Percentiles rank a stretch among this genome's conserved stretches.
Evolutionary conservation across 2,888 invertebrate species (phyloP).

Genomic region (Torymus texanus): DNA sequence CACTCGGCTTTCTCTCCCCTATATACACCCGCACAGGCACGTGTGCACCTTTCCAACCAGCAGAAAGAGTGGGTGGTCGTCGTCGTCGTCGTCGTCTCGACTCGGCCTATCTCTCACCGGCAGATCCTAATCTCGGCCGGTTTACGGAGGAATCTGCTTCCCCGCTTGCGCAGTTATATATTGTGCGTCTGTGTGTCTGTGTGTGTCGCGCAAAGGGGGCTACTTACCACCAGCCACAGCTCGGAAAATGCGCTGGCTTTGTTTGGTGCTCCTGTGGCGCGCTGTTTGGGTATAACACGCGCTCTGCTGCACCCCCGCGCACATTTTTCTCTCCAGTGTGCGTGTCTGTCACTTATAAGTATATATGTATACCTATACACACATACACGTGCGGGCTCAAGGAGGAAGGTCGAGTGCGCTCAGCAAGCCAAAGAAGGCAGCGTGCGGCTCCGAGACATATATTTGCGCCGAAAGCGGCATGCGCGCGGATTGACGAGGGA

Average conservation of each 20-base stretch:
- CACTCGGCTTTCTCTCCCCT: not conserved
- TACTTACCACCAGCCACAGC: no score
- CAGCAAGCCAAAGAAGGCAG: not conserved
- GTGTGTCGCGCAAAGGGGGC: no score
- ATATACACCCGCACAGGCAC: not conserved
- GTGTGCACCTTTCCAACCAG: slow-evolving; percentile 14
- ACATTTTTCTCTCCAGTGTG: no score
- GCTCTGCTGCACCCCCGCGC: no score
- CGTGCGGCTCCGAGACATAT: not conserved
- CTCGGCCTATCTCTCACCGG: slow-evolving; percentile 44
- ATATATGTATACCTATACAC: no score
- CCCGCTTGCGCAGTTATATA: no score
- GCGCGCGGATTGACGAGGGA: slow-evolving; percentile 24
- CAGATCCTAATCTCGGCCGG: slow-evolving; percentile 70
- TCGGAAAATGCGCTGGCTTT: no score
- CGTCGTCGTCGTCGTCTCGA: slow-evolving; percentile 63
- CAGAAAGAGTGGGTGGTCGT: slow-evolving; percentile 68
- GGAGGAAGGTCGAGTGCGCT: not conserved
- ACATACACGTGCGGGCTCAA: not conserved
- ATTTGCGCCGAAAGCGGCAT: slow-evolving; percentile 7
- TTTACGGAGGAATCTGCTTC: no score
- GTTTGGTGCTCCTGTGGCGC: no score
- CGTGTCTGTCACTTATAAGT: no score
- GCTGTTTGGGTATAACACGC: no score
- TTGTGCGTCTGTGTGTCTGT: no score